Evolutionary conservation across 2,888 invertebrate genomes (phyloP), one percentile per base, ranked within the genome.

Genomic region (Tridacna gigas): DNA sequence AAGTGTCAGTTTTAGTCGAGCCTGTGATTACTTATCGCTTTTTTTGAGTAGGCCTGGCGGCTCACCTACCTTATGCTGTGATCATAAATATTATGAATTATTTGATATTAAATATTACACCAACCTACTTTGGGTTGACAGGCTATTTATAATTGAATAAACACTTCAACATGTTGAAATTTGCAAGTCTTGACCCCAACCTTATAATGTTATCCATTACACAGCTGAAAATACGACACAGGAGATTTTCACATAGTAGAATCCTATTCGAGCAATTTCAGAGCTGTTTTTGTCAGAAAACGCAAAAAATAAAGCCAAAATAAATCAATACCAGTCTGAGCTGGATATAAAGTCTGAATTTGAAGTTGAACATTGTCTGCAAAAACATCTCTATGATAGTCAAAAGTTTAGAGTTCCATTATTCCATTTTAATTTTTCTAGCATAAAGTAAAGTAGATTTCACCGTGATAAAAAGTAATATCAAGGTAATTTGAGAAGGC

Each of bases 81-180:
- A 71, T 71, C 71, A 71, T 71, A 71, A 71, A 71, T 71, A 71
- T 71, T 51, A 71, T 71, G 71, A 71, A 71, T 51, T 71, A 71
- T 71, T 71, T 51, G 71, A 71, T 47, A 51, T 51, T 26, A 48
- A 37, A 71, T 71, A 71, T 71, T 47, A 37, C 13, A 47, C 51
- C 56, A 47, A 48, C 26, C 71, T 71, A 71, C 51, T 71, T 71
- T 22, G 51, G 11, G 51, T 26, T 71, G 71, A 71, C 71, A 25
- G 51, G 71, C 3, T 51, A 71, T 71, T 71, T 71, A 71, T 71
- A 71, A 48, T 71, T 71, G 51, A 71, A 71, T 71, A 51, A 71
- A 71, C 56, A 71, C 71, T 71, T 47, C n/a, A 45, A 45, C 11
- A 45, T 56, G 56, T 56, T 37, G 37, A 37, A 37, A 2, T 37